These are phyloP conservation scores for Decapterus maruadsi DNA, from an alignment of 2,797 vertebrate species.

Conservation along the genomic window DNA sequence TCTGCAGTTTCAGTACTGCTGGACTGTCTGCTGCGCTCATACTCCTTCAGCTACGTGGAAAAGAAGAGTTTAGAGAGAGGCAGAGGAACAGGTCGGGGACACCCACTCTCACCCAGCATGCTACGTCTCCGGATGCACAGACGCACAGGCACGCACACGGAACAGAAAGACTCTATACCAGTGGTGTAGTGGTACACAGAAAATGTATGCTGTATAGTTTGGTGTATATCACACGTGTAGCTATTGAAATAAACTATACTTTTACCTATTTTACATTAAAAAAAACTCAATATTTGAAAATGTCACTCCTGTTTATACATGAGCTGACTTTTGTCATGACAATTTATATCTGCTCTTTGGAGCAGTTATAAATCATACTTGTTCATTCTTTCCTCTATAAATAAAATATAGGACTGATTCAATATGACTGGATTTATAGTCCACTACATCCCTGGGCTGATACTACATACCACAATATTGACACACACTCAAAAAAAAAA, in stretches of 20 bases:
- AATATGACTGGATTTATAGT: neutral
- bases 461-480: neutral
- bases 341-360: neutral
- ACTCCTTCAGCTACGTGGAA: conserved; percentile 97
- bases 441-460: conserved; percentile 47
- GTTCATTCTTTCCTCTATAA: neutral
- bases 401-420: neutral
- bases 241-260: neutral
- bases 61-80: conserved; percentile 89
- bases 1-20: conserved; percentile 89
- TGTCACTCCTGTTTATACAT: neutral
- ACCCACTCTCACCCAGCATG: conserved; percentile 69
- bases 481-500: neutral
- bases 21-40: conserved; percentile 94
- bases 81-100: conserved; percentile 69
- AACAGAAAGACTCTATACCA: conserved; percentile 21
- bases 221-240: neutral
- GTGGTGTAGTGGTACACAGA: conserved; percentile 36
- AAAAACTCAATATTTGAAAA: neutral
- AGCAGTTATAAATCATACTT: conserved; percentile 9
- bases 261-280: neutral
- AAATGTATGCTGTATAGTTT: neutral
- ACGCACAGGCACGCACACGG: conserved; percentile 7
- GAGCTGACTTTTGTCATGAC: neutral
- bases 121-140: conserved; percentile 27